Percentiles rank a stretch among this genome's conserved stretches.
Evolutionary conservation across 2,113 vertebrate genomes (phyloP).

Genomic region (Gallinago media): DNA sequence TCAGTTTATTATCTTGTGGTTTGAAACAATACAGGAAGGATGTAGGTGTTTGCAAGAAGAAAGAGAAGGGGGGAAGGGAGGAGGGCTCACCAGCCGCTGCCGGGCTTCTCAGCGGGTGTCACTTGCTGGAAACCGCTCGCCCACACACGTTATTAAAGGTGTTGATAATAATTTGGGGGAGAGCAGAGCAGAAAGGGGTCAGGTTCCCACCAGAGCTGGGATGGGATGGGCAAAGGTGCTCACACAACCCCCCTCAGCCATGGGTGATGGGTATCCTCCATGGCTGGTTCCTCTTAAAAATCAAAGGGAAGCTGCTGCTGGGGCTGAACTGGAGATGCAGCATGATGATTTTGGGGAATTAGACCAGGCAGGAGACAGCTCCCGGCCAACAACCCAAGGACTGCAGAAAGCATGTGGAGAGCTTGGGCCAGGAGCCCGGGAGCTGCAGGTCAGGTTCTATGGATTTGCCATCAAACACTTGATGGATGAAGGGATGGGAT

Average conservation of each 20-base stretch:
- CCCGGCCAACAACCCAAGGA: not conserved
- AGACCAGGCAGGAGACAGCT: not conserved
- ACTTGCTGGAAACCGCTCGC: not conserved
- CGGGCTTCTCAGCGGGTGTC: not conserved
- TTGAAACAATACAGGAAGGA: slow-evolving; percentile 83
- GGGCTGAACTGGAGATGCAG: not conserved
- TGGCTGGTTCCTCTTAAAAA: not conserved
- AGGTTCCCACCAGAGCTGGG: not conserved
- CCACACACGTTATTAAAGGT: not conserved
- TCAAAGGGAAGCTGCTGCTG: not conserved
- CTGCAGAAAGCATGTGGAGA: rapidly evolving
- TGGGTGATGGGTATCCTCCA: not conserved
- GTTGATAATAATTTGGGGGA: not conserved
- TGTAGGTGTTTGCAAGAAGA: slow-evolving; percentile 85
- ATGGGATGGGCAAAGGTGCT: not conserved
- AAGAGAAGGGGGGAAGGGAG: not conserved
- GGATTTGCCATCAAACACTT: not conserved
- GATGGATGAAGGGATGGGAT: not conserved
- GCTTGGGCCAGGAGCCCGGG: not conserved
- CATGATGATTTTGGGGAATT: rapidly evolving
- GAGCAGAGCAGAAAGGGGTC: not conserved
- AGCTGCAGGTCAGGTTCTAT: not conserved
- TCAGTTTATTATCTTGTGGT: slow-evolving; percentile 73
- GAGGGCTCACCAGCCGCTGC: not conserved
- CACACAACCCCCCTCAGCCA: rapidly evolving